phyloP scores from a whole-genome alignment of 2,888 invertebrate genomes.

The Ditylenchus weischeri region DNA sequence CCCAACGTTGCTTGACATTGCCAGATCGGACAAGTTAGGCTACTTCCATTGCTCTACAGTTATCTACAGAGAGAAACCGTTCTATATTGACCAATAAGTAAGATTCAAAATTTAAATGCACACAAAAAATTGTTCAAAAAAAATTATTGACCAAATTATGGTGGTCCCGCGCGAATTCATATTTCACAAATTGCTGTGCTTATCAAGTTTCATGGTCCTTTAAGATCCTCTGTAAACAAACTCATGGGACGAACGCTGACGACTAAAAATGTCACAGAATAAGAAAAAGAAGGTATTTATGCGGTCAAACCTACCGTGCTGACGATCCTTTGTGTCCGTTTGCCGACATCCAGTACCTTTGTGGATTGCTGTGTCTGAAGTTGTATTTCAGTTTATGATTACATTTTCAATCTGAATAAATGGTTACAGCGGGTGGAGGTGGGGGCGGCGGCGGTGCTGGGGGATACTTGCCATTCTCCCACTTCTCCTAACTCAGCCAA shows the following conservation, averaged over 20 bases:
- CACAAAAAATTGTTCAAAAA: too few species aligned
- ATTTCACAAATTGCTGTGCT: too few species aligned
- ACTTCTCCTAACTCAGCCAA: constrained; percentile 19
- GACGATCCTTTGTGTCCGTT: constrained; percentile 54
- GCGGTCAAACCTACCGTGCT: constrained; percentile 32
- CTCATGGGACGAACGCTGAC: constrained; percentile 37
- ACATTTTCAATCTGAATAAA: constrained; percentile 18
- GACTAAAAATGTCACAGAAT: constrained; percentile 23
- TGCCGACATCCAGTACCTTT: constrained; percentile 52
- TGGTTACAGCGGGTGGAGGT: constrained; percentile 57
- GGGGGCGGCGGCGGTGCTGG: constrained; percentile 40
- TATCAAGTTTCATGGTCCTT: too few species aligned
- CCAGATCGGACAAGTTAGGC: too few species aligned
- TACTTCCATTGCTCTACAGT: too few species aligned
- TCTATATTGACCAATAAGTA: too few species aligned
- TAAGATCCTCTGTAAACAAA: constrained; percentile 19
- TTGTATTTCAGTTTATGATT: background rate
- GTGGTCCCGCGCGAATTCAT: too few species aligned
- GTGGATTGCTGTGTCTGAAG: background rate
- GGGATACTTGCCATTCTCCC: constrained; percentile 13
- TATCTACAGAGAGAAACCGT: too few species aligned
- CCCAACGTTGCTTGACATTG: too few species aligned
- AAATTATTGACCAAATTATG: too few species aligned
- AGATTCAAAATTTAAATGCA: too few species aligned
- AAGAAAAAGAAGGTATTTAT: too few species aligned